Base-by-base conservation (phyloP, 2,797 vertebrate species). In the Spea hammondii region DNA sequence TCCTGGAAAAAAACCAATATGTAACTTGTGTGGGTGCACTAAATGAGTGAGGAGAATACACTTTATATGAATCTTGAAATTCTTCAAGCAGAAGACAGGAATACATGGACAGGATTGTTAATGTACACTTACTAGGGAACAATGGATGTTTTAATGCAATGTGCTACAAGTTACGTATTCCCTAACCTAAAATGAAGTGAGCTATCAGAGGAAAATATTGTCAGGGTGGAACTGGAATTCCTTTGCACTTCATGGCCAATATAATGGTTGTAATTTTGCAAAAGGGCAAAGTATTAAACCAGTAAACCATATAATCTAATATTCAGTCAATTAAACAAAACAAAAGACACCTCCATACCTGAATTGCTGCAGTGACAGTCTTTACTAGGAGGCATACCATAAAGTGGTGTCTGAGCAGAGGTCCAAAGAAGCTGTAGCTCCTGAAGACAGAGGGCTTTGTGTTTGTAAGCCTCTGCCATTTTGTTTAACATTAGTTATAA, bases 171-270 rank as follows among this genome's bases (percentile, higher is more conserved):
- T 54, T 9, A 0, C 12, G 12, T 10, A 67, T 67, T 54, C 79
- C 47, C 59, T 10, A 44, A 17, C 10, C 79, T 50, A 13, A 0
- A 14, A 45, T 51, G 17, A 60, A 78, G 73, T 17, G 12, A 46
- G 6, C 13, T 53, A 47, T 62, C 69, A 0, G 70, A 17, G 51
- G 5, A 9, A 70, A 69, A 46, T 48, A 32, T 6, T 66, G 71
- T 70, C 64, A 12, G 12, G 1, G 47, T n/a, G 59, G 59, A 62
- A 62, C 6, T 17, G n/a, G 59, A 62, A 62, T 62, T 62, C 12
- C 5, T 62, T 62, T 62, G n/a, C 59, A 51, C 14, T 69, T 53
- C 48, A 69, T 69, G 67, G 67, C 44, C 67, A 69, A 69, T 32
- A 17, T 69, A 69, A 51, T 53, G 67, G 67, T 69, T 49, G 50